phyloP scores from a whole-genome alignment of 2,888 invertebrate species.

The Tetranychus truncatus region DNA sequence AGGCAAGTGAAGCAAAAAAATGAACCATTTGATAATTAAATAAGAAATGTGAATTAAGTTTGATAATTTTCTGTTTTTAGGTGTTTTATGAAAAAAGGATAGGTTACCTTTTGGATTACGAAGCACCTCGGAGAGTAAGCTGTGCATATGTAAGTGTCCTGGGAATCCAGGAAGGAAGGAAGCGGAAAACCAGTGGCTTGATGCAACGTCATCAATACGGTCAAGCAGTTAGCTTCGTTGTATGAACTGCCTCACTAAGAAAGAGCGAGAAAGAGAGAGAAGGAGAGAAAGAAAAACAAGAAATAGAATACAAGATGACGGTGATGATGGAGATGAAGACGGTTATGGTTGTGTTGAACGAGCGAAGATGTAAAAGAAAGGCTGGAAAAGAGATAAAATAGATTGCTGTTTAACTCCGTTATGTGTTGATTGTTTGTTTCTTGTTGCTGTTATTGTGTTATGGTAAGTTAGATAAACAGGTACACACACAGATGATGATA shows the following conservation, averaged over 20 bases:
- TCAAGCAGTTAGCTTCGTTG: background rate
- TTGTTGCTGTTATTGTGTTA: no score
- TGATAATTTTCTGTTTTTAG: no score
- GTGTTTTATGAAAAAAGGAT: no score
- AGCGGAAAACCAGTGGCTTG: constrained; percentile 2
- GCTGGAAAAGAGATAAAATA: background rate
- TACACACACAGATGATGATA: no score
- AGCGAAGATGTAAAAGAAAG: background rate
- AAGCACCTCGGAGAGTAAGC: constrained; percentile 10
- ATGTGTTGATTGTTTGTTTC: no score
- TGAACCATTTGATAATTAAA: background rate
- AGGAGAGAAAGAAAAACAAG: constrained; percentile 5
- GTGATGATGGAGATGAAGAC: background rate
- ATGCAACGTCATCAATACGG: constrained; percentile 11
- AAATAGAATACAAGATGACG: background rate
- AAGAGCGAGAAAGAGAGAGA: constrained; percentile 5
- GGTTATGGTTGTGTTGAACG: background rate
- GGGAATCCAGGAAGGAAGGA: constrained; percentile 11
- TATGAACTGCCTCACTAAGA: background rate
- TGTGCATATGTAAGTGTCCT: constrained; percentile 10
- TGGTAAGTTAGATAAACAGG: no score
- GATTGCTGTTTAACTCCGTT: no score
- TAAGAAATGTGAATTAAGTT: background rate
- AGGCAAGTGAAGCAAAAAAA: background rate
- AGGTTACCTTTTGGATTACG: constrained; percentile 6